Evolutionary conservation across 2,888 invertebrate species (phyloP), one percentile per base, ranked within the genome.

Genomic region (Drosophila austrosaltans): DNA sequence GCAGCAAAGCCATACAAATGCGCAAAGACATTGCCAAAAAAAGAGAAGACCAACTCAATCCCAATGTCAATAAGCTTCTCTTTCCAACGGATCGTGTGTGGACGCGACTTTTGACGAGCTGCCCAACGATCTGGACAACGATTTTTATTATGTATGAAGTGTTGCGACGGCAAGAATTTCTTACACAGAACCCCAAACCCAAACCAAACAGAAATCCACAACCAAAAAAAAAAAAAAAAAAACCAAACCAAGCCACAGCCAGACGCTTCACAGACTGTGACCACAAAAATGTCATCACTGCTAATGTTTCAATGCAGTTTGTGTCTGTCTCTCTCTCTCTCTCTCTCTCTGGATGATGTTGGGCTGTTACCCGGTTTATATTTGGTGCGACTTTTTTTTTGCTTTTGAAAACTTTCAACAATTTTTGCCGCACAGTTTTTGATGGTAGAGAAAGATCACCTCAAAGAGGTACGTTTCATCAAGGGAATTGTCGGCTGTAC

Each of bases 261-360:
- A 79, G 77, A 77, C 79, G 62, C 69, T 72, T 62, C 66, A 68
- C 87, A 78, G 77, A 76, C 80, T 61, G 42, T 69, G 78, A 90
- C 90, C 91, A 85, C 90, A 90, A 85, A 90, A 90, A 90, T 90
- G 90, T 91, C 90, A 90, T 91, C 90, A 90, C 89, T 89, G 90
- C 89, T 90, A 88, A 87, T 87, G 89, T 89, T 90, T 90, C 90
- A 90, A 89, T 89, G 90, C 84, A 87, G 78, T 85, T 77, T 72
- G 70, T 85, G 67, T 85, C 69, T 66, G 16, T 16, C 16, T 16
- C 16, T 16, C 16, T 16, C 16, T n/a, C n/a, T n/a, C n/a, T n/a
- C 16, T 16, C 16, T 16, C 16, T 16, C 16, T 16, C 16, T 16
- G 16, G 16, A 56, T 53, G 65, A 74, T 76, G 72, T 57, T 53